Evolutionary conservation across 2,797 vertebrate species (phyloP), one percentile per base, ranked within the genome.

Genomic region (Gymnoscopelus microlampas): DNA sequence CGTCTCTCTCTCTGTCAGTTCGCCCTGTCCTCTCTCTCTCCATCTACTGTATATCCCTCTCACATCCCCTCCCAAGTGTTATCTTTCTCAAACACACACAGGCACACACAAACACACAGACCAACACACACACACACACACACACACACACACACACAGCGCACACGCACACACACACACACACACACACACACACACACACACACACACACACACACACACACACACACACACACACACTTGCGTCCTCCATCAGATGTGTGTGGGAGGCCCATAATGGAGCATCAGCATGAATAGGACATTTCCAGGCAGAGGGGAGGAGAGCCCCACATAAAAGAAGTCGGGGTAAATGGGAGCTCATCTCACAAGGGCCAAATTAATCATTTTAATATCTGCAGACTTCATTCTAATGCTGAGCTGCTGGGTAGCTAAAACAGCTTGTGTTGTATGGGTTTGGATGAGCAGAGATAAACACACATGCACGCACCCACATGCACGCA

Each of bases 351-450:
- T 79, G 71, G 66, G 47, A 66, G 65, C 71, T 71, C 4, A 10
- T 80, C 77, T 70, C 44, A 63, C 66, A 66, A 60, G 60, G 67
- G 65, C 56, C 8, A 23, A 80, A 86, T 82, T 74, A 77, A 80
- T 89, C 71, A 79, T 85, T 78, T 82, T 75, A 85, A 88, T 87
- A 87, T 86, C 71, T 74, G 57, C 71, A 60, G 55, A 65, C 72
- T 70, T 85, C 61, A 74, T 77, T 84, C 58, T 63, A 67, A 78
- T 65, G 70, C 73, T 53, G 58, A 74, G 81, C 68, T 80, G 9
- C 69, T 63, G 58, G 67, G 66, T 70, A 44, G 67, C n/a, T 35
- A 39, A 78, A 49, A 51, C 73, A 66, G 75, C 73, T 81, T 78
- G 68, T 83, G 78, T 44, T 44, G 82, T 63, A 19, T 13, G 15